Percentiles rank a stretch among this genome's conserved stretches.
phyloP scores from a whole-genome alignment of 2,113 vertebrate genomes.

The Grammomys surdaster region DNA sequence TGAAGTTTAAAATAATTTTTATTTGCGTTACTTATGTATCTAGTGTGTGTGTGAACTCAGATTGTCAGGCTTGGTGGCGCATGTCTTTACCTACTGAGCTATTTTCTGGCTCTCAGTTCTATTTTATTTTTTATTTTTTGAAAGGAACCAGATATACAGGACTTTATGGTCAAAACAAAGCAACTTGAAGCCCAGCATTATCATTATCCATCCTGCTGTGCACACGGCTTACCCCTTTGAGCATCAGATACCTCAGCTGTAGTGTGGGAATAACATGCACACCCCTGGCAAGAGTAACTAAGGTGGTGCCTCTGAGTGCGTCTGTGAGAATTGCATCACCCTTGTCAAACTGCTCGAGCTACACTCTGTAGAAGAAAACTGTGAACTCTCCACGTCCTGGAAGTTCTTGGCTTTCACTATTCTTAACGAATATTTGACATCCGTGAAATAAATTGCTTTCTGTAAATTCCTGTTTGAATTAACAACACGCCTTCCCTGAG shows the following conservation, averaged over 20 bases:
- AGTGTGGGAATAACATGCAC: background rate
- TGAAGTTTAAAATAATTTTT: background rate
- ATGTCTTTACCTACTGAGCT: background rate
- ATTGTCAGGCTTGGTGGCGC: too few species aligned
- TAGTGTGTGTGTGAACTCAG: background rate
- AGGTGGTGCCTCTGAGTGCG: background rate
- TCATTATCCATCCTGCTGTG: background rate
- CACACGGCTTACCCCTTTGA: background rate
- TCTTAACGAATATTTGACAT: background rate
- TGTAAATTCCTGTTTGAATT: background rate
- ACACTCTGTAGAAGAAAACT: background rate
- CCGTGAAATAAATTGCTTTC: background rate
- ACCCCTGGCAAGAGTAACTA: background rate
- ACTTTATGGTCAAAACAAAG: background rate
- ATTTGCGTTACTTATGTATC: background rate
- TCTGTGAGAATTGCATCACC: background rate
- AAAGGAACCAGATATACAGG: background rate
- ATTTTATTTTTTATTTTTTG: background rate
- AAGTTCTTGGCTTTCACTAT: background rate
- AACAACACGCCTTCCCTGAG: background rate
- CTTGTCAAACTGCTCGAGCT: background rate
- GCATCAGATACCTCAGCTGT: background rate
- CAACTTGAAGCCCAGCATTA: conserved; percentile 8
- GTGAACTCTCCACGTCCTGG: background rate
- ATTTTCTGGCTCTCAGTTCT: background rate